Evolutionary conservation across 2,888 invertebrate genomes (phyloP).

Genomic region (Netelia virgata): DNA sequence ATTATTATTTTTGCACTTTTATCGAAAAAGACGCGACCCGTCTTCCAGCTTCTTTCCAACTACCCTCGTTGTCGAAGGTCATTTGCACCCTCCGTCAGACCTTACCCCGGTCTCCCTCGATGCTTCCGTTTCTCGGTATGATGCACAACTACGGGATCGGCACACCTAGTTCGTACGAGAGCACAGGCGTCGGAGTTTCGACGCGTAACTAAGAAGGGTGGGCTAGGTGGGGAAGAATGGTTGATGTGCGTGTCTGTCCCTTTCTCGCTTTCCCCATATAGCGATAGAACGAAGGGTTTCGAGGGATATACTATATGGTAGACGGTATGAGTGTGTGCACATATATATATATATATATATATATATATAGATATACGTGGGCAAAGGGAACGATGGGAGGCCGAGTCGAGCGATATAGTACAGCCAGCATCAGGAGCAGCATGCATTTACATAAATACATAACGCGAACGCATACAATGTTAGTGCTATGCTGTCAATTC

Average conservation of each 20-base stretch:
- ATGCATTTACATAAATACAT: slow-evolving; percentile 85
- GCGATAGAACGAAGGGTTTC: slow-evolving; percentile 52
- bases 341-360: slow-evolving; percentile 37
- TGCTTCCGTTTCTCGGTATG: neutral
- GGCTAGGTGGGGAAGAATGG: slow-evolving; percentile 14
- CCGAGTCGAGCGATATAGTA: slow-evolving; percentile 28
- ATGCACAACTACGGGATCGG: slow-evolving; percentile 2
- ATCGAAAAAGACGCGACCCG: too few species aligned
- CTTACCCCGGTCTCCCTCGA: neutral
- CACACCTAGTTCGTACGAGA: neutral
- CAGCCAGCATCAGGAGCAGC: slow-evolving; percentile 70
- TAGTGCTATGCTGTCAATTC: slow-evolving; percentile 85
- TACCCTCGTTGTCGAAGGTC: slow-evolving; percentile 5
- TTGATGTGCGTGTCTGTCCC: slow-evolving; percentile 52
- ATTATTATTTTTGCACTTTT: too few species aligned
- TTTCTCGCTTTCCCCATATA: slow-evolving; percentile 21
- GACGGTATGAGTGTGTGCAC: slow-evolving; percentile 57
- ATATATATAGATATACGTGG: slow-evolving; percentile 35
- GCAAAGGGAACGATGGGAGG: slow-evolving; percentile 65
- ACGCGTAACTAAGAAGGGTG: slow-evolving; percentile 1
- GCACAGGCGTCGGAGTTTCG: slow-evolving; percentile 16
- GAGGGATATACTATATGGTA: slow-evolving; percentile 60
- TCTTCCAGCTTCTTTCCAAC: neutral
- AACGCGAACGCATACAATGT: slow-evolving; percentile 85
- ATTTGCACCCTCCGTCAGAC: neutral